phyloP scores from a whole-genome alignment of 1,140 invertebrate species.

The Penaeus vannamei region DNA sequence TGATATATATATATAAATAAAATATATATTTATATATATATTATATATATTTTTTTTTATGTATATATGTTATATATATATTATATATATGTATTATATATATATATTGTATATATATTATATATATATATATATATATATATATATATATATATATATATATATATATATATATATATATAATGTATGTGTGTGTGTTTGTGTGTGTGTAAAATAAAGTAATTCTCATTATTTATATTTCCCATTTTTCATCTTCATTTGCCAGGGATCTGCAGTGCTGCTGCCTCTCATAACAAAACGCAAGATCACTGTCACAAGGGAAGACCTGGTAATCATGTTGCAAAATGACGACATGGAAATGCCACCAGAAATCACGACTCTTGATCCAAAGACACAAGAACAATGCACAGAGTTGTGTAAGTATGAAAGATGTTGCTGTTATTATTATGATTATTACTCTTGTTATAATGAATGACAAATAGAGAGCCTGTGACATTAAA shows the following conservation, averaged over 20 bases:
- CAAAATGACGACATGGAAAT: slow-evolving; percentile 82
- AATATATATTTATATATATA: too few relatives aligned
- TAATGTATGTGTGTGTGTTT: too few relatives aligned
- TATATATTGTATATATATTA: too few relatives aligned
- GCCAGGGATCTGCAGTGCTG: slow-evolving; percentile 69
- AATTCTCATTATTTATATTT: too few relatives aligned
- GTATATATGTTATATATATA: too few relatives aligned
- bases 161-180: too few relatives aligned
- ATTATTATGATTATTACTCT: not conserved
- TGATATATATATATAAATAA: too few relatives aligned
- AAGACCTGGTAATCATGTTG: slow-evolving; percentile 85
- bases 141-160: too few relatives aligned
- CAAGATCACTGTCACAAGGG: slow-evolving; percentile 79
- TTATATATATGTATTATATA: too few relatives aligned
- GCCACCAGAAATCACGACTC: slow-evolving; percentile 79
- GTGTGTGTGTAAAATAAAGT: too few relatives aligned
- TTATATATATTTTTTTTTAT: too few relatives aligned
- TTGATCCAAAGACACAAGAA: slow-evolving; percentile 76
- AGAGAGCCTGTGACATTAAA: not conserved
- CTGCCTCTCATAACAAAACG: slow-evolving; percentile 71
- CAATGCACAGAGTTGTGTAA: slow-evolving; percentile 70
- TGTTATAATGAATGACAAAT: not conserved
- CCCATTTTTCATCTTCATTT: slow-evolving; percentile 72
- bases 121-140: too few relatives aligned
- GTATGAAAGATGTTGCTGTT: slow-evolving; percentile 51